Evolutionary conservation across 2,888 invertebrate genomes (phyloP), one percentile per base, ranked within the genome.

Genomic region (Amiota communis): DNA sequence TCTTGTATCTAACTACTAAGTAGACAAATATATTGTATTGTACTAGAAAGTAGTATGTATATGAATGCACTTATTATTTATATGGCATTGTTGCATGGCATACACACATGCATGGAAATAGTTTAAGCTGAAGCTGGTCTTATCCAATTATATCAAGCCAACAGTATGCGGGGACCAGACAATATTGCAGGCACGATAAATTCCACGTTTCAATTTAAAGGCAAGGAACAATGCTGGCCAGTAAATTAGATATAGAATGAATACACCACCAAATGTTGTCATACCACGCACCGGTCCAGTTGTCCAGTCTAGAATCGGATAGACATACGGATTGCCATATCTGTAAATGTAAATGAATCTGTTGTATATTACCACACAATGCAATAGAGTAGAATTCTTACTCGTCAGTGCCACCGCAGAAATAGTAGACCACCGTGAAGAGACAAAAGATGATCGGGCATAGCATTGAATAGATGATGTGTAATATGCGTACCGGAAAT

Each of bases 261-360:
- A 83, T n/a, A 88, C 86, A 20, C 88, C 88, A 70, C 79, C 79
- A 63, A 89, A 88, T 20, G 89, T 89, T 15, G 77, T 74, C 72
- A 87, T 73, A n/a, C 89, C 87, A 47, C 83, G 88, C 48, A 91
- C 90, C 1, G 95, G 94, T 9, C 17, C 17, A 77, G 92, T 92
- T 73, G 91, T 90, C 96, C 96, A 96, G 87, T 96, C 92, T 72
- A 96, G 89, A 2, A 95, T 92, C 49, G 93, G 92, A 87, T 96
- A 96, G 74, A 96, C 94, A 76, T 92, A 93, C 2, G 91, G 91
- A 59, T 91, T 87, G 2, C 93, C 94, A 70, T 90, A 87, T 81
- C 92, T 91, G 81, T 69, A 87, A 86, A 78, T 23, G 72, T 10
- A 67, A 65, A 65, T 48, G 12, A 53, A 53, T 8, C 9, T 53